Evolutionary conservation across 92 coral and sea anemone genomes (phyloP), one percentile per base, ranked within the genome.

Genomic region (Scolanthus callimorphus): DNA sequence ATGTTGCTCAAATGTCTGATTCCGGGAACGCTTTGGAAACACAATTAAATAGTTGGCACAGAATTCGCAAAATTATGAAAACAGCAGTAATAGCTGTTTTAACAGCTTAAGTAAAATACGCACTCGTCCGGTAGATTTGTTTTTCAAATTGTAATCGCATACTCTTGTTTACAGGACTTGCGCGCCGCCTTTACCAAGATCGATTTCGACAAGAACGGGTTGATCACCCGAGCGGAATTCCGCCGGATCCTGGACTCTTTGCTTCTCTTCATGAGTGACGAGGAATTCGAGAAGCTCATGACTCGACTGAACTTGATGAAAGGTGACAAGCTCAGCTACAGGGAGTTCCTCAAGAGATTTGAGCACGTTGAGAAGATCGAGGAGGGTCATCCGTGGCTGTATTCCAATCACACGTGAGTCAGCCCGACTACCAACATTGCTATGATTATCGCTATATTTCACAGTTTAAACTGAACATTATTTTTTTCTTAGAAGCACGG

Each of bases 381-480:
- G 48, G 92, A 88, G 27, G 91, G 97, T 0, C 97, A 91, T 73
- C 91, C 88, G 1, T 91, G 97, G 97, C 84, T 91, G 27, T 83
- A 83, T 59, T 85, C 89, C 2, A 88, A 66, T 59, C 87, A 85
- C 63, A 69, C 82, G 97, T 91, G 62, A 76, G 85, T n/a, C n/a
- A n/a, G n/a, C n/a, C n/a, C n/a, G n/a, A n/a, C n/a, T n/a, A n/a
- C n/a, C n/a, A n/a, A n/a, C n/a, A n/a, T n/a, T n/a, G n/a, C n/a
- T n/a, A n/a, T n/a, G n/a, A n/a, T n/a, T n/a, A n/a, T n/a, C n/a
- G n/a, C n/a, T n/a, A n/a, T n/a, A n/a, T n/a, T n/a, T n/a, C n/a
- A n/a, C n/a, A n/a, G n/a, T n/a, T n/a, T n/a, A n/a, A n/a, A n/a
- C n/a, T n/a, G n/a, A n/a, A n/a, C n/a, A n/a, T n/a, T n/a, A n/a